Evolutionary conservation across 2,888 invertebrate genomes (phyloP), one percentile per base, ranked within the genome.

Genomic region (Trissoscelio sp.): DNA sequence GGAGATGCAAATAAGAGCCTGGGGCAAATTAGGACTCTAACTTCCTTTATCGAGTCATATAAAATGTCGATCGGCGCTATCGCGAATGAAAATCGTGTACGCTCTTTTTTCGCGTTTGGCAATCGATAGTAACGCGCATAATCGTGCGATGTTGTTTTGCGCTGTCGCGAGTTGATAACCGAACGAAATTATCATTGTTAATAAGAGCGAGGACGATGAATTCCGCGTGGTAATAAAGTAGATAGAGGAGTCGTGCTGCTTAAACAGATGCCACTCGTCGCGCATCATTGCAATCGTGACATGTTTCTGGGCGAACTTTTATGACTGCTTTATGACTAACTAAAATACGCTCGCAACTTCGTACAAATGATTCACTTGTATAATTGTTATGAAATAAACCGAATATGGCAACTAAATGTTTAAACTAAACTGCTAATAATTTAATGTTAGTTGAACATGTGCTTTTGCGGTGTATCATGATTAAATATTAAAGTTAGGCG

Each of bases 1-100:
- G 69, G 34, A 81, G 77, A 82, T 82, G 78, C 81, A 82, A 82
- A 78, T 82, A 74, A 48, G 78, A 62, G 78, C 81, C 81, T 73
- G 44, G 5, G 81, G 81, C 81, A 58, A 78, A 73, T 82, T 82
- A 74, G 70, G 78, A 74, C 64, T 74, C 58, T 67, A 58, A 82
- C 81, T 82, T 82, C 70, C 74, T 78, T 66, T 48, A 64, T 69
- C 78, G 72, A 78, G 67, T 57, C 55, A 44, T 64, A 62, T 66
- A 55, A 81, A 77, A 77, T 72, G 77, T 77, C 72, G 72, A 72
- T 77, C 72, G 66, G 3, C 51, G 51, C 48, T 74, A 74, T 69
- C 80, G 53, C 55, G 44, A 62, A 57, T 57, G 62, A 74, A 69
- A 69, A 79, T 67, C 74, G 37, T 55, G 60, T 42, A 39, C 55